Evolutionary conservation across 2,888 invertebrate genomes (phyloP).

Genomic region (Spisula subtruncata): DNA sequence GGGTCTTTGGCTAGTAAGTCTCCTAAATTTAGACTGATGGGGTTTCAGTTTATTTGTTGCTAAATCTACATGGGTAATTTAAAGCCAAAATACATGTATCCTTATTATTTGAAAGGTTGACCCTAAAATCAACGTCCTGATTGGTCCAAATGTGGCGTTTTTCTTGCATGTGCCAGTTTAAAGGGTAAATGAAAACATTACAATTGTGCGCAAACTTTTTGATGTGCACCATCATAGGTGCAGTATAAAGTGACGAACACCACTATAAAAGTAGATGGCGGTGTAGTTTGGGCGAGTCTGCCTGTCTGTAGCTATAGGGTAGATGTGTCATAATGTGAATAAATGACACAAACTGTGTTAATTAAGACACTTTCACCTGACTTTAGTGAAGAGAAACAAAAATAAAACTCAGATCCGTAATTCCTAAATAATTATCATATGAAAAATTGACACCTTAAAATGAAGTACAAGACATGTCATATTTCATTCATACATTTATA

Average conservation of each 20-base stretch:
- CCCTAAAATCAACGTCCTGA: no score
- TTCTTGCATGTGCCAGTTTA: no score
- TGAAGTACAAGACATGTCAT: constrained; percentile 11
- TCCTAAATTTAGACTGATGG: no score
- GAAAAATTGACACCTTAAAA: background rate
- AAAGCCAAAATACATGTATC: no score
- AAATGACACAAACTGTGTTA: constrained; percentile 27
- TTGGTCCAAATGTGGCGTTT: no score
- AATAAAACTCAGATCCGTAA: background rate
- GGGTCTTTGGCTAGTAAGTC: no score
- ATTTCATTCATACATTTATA: constrained; percentile 25
- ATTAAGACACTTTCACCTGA: constrained; percentile 33
- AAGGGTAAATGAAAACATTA: no score
- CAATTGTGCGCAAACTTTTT: no score
- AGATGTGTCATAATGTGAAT: constrained; percentile 46
- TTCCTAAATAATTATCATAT: constrained; percentile 8
- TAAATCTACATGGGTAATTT: no score
- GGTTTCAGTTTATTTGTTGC: no score
- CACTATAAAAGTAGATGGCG: background rate
- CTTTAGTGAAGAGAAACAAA: background rate
- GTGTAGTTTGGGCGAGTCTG: constrained; percentile 6
- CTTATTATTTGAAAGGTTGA: no score
- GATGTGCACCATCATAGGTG: background rate
- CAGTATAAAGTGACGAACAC: background rate
- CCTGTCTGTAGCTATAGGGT: constrained; percentile 8